Evolutionary conservation across 2,113 vertebrate species (phyloP).

Genomic region (Zosterops borbonicus): DNA sequence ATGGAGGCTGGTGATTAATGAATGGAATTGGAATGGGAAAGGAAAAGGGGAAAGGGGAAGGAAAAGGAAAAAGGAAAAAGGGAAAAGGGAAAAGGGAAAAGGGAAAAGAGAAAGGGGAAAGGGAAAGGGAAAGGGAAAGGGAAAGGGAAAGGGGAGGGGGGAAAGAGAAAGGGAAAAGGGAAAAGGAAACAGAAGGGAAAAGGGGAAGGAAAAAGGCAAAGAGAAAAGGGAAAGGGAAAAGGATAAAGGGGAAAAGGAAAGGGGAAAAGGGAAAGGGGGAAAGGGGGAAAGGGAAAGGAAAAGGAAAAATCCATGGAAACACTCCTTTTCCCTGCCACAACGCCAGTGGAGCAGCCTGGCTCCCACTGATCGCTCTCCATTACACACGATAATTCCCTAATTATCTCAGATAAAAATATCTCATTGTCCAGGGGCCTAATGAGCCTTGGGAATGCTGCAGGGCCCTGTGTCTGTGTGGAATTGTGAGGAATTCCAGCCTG

Average conservation of each 20-base stretch:
- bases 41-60: rapidly evolving
- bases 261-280: no score
- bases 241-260: rapidly evolving
- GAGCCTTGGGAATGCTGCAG: not conserved
- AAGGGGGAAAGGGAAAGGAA: not conserved
- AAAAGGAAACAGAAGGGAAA: no score
- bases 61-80: no score
- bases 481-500: not conserved
- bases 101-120: no score
- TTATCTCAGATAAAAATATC: constrained; percentile 22
- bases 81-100: no score
- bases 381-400: not conserved
- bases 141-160: no score
- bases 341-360: not conserved
- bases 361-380: not conserved
- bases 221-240: no score
- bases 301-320: rapidly evolving
- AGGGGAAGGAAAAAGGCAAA: not conserved
- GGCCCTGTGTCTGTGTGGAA: not conserved
- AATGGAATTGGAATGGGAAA: not conserved
- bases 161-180: no score
- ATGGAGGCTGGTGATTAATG: rapidly evolving
- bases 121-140: no score
- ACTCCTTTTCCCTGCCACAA: not conserved
- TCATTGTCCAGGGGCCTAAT: constrained; percentile 13